Evolutionary conservation across 1,140 invertebrate genomes (phyloP), one percentile per base, ranked within the genome.

Genomic region (Holotrichia oblita): DNA sequence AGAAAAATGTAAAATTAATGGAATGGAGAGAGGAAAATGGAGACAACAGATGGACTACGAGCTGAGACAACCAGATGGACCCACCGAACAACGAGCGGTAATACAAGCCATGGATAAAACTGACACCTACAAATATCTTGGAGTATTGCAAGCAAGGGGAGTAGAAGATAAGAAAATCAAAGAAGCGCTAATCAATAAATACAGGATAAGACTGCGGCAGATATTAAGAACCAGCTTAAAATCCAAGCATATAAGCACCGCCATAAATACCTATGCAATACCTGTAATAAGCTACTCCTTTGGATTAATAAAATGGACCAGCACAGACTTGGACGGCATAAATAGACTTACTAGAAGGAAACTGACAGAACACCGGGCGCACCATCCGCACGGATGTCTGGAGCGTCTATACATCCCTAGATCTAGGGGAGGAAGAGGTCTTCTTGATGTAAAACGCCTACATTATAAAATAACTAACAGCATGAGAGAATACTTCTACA

Each of bases 11-110:
- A 42, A 42, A 8, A 42, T 41, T 4, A 41, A 20, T 6, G 14
- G 34, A 20, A 9, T 75, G 10, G 34, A 75, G 40, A 42, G 27
- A 42, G 73, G 73, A 2, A 75, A 75, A 40, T 75, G 73, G 73
- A 27, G 7, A 6, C 17, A 3, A 41, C 1, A 40, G 9, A 14
- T 2, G n/a, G 22, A 27, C 3, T 69, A 75, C 6, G 40, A 3
- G n/a, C 27, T 75, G 7, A 40, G 34, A 20, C 2, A 2, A 17
- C 1, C 1, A 10, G 34, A 6, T 3, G 6, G 2, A 41, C 2
- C 9, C 4, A 27, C 12, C 1, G 41, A 75, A 42, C 9, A 27
- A 14, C 73, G 10, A 12, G 6, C 1, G 34, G 17, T 76, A 3
- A 44, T 76, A 3, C 8, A 48, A 48, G n/a, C 22, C 3, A 76